These are phyloP conservation scores for Cyclura pinguis DNA, from an alignment of 2,797 vertebrate genomes.

Conservation along the genomic window DNA sequence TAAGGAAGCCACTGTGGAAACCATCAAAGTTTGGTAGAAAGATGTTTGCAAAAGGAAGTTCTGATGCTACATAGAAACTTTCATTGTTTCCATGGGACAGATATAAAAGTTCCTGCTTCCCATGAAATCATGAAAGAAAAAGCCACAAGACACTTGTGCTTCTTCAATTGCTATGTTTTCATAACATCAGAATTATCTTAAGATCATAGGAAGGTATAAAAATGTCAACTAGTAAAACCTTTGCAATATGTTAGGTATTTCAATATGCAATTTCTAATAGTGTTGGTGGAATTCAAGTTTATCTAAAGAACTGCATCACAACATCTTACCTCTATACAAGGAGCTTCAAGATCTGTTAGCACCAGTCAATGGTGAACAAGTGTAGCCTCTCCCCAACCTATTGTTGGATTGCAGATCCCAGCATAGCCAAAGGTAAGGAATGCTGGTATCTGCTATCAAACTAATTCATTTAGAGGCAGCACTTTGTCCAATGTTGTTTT, in stretches of 20 bases:
- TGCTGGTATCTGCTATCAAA: neutral
- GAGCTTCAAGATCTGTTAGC: neutral
- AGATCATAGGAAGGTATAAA: neutral
- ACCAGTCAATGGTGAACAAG: neutral
- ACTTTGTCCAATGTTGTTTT: too few relatives aligned
- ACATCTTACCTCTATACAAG: neutral
- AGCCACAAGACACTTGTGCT: neutral
- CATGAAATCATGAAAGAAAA: neutral
- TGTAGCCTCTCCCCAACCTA: neutral
- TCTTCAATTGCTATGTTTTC: neutral
- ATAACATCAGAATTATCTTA: neutral
- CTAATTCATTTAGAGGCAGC: neutral
- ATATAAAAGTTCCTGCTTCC: neutral
- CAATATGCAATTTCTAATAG: neutral
- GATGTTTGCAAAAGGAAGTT: neutral
- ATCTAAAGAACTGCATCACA: neutral
- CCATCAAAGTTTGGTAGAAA: neutral
- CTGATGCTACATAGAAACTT: neutral
- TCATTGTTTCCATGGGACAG: neutral
- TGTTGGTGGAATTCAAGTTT: neutral
- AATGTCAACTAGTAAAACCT: neutral
- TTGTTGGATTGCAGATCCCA: neutral
- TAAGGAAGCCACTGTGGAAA: neutral
- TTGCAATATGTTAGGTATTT: neutral
- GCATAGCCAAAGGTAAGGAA: neutral